Percentiles rank a stretch among this genome's conserved stretches.
Conservation (phyloP, 2,888 invertebrate species). For the Cryptus viduatorius region DNA sequence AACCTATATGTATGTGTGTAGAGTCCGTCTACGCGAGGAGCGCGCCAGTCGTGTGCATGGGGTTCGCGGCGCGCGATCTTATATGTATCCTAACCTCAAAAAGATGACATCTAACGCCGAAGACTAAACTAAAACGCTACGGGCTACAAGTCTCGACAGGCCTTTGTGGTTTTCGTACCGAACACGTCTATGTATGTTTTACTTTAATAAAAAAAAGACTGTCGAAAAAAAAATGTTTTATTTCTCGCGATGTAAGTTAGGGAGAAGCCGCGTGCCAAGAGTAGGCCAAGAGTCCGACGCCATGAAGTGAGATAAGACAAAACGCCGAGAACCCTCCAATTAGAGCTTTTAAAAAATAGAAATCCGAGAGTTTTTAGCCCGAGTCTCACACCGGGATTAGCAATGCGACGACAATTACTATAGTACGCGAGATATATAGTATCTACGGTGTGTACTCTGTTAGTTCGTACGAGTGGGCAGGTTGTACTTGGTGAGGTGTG, state of each 20-base stretch:
- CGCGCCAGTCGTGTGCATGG: background rate
- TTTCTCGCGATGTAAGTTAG: background rate
- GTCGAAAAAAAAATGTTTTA: too few species aligned
- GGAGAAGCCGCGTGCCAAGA: conserved; percentile 1
- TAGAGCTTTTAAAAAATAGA: conserved; percentile 62
- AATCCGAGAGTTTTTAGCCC: conserved; percentile 32
- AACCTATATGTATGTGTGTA: background rate
- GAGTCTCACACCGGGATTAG: conserved; percentile 28
- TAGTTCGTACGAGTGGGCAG: background rate
- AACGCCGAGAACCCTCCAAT: conserved; percentile 64
- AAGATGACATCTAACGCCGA: too few species aligned
- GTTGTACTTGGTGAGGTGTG: background rate
- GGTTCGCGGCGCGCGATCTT: background rate
- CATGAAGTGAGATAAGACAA: conserved; percentile 59
- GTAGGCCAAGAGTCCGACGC: conserved; percentile 64
- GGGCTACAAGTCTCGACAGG: too few species aligned
- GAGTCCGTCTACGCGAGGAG: background rate
- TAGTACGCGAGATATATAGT: background rate
- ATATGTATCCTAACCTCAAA: background rate
- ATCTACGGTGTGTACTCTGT: background rate
- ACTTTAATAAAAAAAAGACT: too few species aligned
- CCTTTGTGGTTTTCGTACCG: too few species aligned
- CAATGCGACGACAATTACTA: conserved; percentile 19
- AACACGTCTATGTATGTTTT: too few species aligned
- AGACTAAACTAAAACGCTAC: too few species aligned